A percentile compares a stretch with the other conserved stretches of the same genome.
Conservation (phyloP, 1,140 invertebrate genomes). For the Diorhabda sublineata region DNA sequence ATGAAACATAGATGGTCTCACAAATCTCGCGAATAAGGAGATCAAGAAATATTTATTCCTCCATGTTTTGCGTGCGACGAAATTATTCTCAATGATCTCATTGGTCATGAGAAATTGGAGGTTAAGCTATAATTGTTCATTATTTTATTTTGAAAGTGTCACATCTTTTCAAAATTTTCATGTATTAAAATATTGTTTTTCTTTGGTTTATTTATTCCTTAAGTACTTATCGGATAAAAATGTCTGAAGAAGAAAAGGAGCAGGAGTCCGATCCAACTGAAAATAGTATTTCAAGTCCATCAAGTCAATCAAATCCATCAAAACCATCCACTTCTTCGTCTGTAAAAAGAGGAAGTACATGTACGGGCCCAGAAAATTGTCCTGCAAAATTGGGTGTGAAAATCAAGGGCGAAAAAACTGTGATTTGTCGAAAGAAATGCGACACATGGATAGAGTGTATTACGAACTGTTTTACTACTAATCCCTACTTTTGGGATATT, state of each 20-base stretch:
- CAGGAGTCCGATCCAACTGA: neutral
- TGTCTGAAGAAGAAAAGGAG: neutral
- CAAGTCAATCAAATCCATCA: neutral
- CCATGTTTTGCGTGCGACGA: too few species aligned
- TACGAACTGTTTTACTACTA: neutral
- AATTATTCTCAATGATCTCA: too few species aligned
- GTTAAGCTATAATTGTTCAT: too few species aligned
- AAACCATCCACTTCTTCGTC: neutral
- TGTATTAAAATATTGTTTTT: too few species aligned
- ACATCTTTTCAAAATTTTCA: too few species aligned
- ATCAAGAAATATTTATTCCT: too few species aligned
- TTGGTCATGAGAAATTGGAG: too few species aligned
- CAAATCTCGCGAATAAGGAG: too few species aligned
- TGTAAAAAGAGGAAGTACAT: neutral
- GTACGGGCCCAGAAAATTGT: neutral
- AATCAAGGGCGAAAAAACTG: neutral
- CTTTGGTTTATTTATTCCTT: too few species aligned
- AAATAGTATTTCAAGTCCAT: neutral
- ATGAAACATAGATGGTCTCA: too few species aligned
- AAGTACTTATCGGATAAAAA: too few species aligned
- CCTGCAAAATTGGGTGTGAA: neutral
- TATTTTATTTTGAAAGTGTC: too few species aligned
- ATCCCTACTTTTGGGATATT: constrained; percentile 26
- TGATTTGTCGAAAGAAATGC: neutral
- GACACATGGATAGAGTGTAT: neutral